These are phyloP conservation scores for Brachypalpus laphriformis DNA, from an alignment of 2,888 invertebrate species.

Conservation along the genomic window DNA sequence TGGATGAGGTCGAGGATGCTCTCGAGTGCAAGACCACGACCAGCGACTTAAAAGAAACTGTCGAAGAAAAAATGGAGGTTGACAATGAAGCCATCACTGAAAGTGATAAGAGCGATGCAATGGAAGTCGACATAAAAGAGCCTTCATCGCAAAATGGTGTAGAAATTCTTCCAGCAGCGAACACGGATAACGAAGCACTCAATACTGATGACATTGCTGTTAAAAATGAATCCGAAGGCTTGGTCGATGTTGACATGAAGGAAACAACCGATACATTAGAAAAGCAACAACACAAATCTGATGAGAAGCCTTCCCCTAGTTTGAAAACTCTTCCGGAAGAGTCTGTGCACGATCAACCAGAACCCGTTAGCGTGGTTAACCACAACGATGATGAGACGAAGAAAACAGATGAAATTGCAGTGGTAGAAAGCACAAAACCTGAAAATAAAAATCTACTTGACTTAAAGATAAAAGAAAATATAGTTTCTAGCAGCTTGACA, in stretches of 20 bases:
- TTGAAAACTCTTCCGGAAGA: not conserved
- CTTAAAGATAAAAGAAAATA: constrained; percentile 67
- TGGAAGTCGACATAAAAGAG: constrained; percentile 24
- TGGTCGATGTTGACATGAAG: not conserved
- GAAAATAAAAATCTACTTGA: constrained; percentile 67
- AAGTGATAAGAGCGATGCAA: constrained; percentile 16
- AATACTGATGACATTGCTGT: not conserved
- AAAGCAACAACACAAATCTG: not conserved
- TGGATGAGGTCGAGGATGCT: not conserved
- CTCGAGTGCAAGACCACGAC: too few relatives aligned
- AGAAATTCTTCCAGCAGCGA: not conserved
- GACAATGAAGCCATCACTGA: constrained; percentile 7
- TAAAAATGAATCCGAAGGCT: not conserved
- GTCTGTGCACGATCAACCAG: not conserved
- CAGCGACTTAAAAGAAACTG: not conserved
- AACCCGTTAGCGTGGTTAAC: not conserved
- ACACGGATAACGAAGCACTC: constrained; percentile 13
- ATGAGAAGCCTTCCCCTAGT: not conserved
- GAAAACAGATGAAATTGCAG: not conserved
- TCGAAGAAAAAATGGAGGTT: constrained; percentile 20
- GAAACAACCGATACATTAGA: not conserved
- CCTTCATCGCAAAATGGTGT: not conserved
- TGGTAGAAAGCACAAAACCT: constrained; percentile 14
- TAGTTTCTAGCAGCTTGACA: constrained; percentile 67
- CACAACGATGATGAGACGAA: constrained; percentile 7